phyloP scores from a whole-genome alignment of 2,888 invertebrate species.

The Carterocephalus palaemon region DNA sequence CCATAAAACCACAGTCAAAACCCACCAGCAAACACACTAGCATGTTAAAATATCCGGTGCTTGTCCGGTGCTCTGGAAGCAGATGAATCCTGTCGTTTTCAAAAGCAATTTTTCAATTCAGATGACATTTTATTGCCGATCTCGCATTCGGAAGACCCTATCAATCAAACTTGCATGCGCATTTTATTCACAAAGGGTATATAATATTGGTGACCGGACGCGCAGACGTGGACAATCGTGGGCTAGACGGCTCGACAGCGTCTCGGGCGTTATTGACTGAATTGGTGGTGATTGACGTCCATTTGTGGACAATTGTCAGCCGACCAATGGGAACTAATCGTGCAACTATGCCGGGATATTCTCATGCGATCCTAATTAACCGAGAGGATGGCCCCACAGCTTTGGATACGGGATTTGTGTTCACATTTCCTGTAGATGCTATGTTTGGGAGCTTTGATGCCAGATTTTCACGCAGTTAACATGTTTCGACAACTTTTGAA shows the following conservation, averaged over 20 bases:
- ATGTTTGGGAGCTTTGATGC: too few relatives aligned
- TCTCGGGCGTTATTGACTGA: constrained; percentile 65
- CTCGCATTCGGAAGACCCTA: constrained; percentile 23
- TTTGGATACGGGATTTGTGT: constrained; percentile 40
- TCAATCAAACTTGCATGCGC: constrained; percentile 24
- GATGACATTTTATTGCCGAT: constrained; percentile 4
- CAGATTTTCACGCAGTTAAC: too few relatives aligned
- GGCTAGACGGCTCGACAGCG: constrained; percentile 37
- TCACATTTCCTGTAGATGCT: constrained; percentile 20
- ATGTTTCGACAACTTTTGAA: too few relatives aligned
- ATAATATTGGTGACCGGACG: constrained; percentile 34
- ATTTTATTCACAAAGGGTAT: constrained; percentile 23
- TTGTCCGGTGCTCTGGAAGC: too few relatives aligned
- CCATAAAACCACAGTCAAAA: too few relatives aligned
- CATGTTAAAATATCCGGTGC: background rate
- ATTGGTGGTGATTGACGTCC: constrained; percentile 71
- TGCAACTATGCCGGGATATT: constrained; percentile 59
- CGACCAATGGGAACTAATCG: constrained; percentile 53
- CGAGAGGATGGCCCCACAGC: constrained; percentile 50
- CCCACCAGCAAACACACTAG: too few relatives aligned
- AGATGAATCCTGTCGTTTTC: constrained; percentile 5
- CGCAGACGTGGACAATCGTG: constrained; percentile 20
- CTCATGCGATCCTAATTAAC: constrained; percentile 65
- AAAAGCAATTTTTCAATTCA: constrained; percentile 19
- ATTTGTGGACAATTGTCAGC: constrained; percentile 68